These are phyloP conservation scores for Eubasilissa regina DNA, from an alignment of 1,140 invertebrate genomes.

Conservation along the genomic window DNA sequence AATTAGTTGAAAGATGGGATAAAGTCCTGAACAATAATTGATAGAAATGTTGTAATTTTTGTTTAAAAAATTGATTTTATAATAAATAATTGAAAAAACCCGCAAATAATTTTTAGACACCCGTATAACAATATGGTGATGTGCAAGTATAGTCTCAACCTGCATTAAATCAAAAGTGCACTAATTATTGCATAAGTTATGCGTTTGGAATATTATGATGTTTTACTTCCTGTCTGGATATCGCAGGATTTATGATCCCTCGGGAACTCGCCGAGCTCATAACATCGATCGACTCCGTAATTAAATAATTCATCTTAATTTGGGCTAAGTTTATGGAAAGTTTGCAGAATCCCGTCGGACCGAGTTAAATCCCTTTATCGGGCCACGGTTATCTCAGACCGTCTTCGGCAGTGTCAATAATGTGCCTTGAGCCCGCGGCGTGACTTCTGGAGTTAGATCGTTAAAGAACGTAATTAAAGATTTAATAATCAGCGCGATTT, in stretches of 20 bases:
- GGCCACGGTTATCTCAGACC: conserved; percentile 42
- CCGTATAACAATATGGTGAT: too few relatives aligned
- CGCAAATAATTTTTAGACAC: too few relatives aligned
- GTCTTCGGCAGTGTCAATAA: conserved; percentile 51
- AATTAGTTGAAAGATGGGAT: too few relatives aligned
- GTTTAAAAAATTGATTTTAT: too few relatives aligned
- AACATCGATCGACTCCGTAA: conserved; percentile 51
- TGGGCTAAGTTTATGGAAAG: conserved; percentile 56
- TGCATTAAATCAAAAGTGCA: too few relatives aligned
- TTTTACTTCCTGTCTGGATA: conserved; percentile 17
- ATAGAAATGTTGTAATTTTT: too few relatives aligned
- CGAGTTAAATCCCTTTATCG: conserved; percentile 58
- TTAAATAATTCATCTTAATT: conserved; percentile 61
- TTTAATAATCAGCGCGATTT: conserved; percentile 38
- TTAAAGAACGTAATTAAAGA: conserved; percentile 44
- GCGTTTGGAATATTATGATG: conserved; percentile 4
- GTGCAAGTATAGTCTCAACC: too few relatives aligned
- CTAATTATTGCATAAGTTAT: conserved; percentile 32
- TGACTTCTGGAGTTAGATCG: conserved; percentile 31
- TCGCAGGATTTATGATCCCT: conserved; percentile 29
- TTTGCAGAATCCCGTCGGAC: conserved; percentile 48
- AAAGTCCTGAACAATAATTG: too few relatives aligned
- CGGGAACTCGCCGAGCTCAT: conserved; percentile 19
- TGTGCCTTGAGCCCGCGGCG: conserved; percentile 29
- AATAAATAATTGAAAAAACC: too few relatives aligned